Percentiles rank a stretch among this genome's conserved stretches.
Evolutionary conservation across 2,888 invertebrate species (phyloP).

Genomic region (Drosophila conformis): DNA sequence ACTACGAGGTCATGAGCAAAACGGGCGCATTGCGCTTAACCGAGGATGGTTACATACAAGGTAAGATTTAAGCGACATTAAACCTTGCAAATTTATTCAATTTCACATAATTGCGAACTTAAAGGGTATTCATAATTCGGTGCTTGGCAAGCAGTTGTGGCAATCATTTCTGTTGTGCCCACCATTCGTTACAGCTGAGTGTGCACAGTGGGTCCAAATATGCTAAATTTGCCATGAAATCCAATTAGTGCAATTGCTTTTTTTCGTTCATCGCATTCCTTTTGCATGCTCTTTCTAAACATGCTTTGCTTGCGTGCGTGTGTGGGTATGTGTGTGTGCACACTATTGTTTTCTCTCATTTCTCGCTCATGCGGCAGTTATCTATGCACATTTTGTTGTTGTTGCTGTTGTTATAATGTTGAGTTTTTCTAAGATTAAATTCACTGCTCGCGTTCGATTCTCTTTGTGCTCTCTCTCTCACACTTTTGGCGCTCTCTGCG

Average conservation of each 20-base stretch:
- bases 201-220: conserved; percentile 36
- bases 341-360: conserved; percentile 1
- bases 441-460: not conserved
- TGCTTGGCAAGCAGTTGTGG: not conserved
- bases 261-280: conserved; percentile 8
- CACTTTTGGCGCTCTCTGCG: conserved; percentile 16
- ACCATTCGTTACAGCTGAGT: conserved; percentile 50
- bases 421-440: not conserved
- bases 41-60: conserved; percentile 93
- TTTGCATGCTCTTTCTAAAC: conserved; percentile 38
- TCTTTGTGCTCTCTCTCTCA: conserved; percentile 10
- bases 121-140: not conserved
- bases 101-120: not conserved
- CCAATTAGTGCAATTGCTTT: conserved; percentile 12
- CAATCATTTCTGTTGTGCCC: conserved; percentile 26
- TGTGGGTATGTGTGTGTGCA: not conserved
- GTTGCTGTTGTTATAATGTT: not conserved
- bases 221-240: conserved; percentile 12
- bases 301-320: not conserved
- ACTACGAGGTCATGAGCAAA: conserved; percentile 95
- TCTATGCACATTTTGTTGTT: not conserved
- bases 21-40: conserved; percentile 93
- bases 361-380: not conserved
- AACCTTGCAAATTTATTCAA: not conserved
- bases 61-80: conserved; percentile 84